Evolutionary conservation across 2,888 invertebrate genomes (phyloP).

Genomic region (Caenorhabditis sp.): DNA sequence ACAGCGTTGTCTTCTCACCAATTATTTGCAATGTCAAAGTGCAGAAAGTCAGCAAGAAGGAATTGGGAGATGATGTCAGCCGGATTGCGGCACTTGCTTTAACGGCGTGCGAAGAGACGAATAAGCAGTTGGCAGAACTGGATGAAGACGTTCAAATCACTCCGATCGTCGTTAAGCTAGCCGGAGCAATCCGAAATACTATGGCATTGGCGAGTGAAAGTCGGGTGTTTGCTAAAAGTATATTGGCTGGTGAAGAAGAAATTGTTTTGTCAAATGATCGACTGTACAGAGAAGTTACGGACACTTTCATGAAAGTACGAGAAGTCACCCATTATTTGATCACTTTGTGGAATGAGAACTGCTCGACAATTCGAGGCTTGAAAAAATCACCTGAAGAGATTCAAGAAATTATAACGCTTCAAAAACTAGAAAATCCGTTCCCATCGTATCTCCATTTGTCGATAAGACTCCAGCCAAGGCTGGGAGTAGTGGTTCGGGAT

Average conservation of each 20-base stretch:
- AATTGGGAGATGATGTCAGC: conserved; percentile 59
- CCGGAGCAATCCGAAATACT: conserved; percentile 40
- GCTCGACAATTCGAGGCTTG: conserved; percentile 31
- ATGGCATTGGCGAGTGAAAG: conserved; percentile 58
- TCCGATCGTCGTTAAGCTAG: conserved; percentile 42
- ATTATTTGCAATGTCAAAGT: conserved; percentile 72
- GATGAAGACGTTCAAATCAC: conserved; percentile 49
- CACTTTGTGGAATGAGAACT: conserved; percentile 75
- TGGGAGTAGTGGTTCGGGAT: conserved; percentile 77
- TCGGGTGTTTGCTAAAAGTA: conserved; percentile 42
- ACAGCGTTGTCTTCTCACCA: conserved; percentile 79
- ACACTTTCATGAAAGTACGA: conserved; percentile 71
- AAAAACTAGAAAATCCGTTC: conserved; percentile 75
- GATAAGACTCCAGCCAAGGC: conserved; percentile 67
- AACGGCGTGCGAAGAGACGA: conserved; percentile 65
- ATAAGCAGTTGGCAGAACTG: conserved; percentile 55
- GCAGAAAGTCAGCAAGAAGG: conserved; percentile 61
- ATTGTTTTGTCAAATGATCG: conserved; percentile 51
- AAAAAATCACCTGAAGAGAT: conserved; percentile 30
- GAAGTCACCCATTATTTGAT: conserved; percentile 73
- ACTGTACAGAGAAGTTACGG: conserved; percentile 63
- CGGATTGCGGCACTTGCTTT: conserved; percentile 60
- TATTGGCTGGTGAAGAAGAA: conserved; percentile 38
- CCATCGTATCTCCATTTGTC: conserved; percentile 72
- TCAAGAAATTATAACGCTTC: conserved; percentile 32